These are phyloP conservation scores for Drosophila baimaii DNA, from an alignment of 1,140 invertebrate species.

Conservation along the genomic window DNA sequence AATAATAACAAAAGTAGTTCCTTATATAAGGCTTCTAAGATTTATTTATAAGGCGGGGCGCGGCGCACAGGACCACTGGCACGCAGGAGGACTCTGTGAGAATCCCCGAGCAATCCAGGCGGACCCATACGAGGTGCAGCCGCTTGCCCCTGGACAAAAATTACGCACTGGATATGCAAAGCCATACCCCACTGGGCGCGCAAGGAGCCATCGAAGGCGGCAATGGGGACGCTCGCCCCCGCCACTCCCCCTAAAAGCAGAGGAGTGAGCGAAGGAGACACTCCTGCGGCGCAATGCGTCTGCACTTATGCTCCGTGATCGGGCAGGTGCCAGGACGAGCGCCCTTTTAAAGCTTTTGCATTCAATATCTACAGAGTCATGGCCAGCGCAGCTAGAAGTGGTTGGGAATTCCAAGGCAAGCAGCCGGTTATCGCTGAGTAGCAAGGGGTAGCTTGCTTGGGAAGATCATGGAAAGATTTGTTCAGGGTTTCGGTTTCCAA, in stretches of 20 bases:
- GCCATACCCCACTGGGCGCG: slow-evolving; percentile 81
- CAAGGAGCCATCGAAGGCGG: slow-evolving; percentile 57
- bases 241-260: background rate
- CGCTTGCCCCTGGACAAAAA: slow-evolving; percentile 70
- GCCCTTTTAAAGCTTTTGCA: slow-evolving; percentile 47
- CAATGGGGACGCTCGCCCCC: slow-evolving; percentile 64
- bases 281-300: slow-evolving; percentile 76
- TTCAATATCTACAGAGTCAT: background rate
- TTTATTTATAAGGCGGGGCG: slow-evolving; percentile 48
- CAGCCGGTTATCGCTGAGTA: background rate
- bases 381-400: slow-evolving; percentile 16
- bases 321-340: slow-evolving; percentile 69
- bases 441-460: slow-evolving; percentile 7
- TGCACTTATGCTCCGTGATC: slow-evolving; percentile 20
- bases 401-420: slow-evolving; percentile 55
- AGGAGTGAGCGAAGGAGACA: slow-evolving; percentile 33
- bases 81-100: slow-evolving; percentile 37
- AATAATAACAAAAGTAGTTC: background rate
- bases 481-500: background rate
- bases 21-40: slow-evolving; percentile 26
- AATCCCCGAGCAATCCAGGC: slow-evolving; percentile 45
- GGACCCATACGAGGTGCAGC: slow-evolving; percentile 47
- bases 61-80: slow-evolving; percentile 59
- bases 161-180: slow-evolving; percentile 84
- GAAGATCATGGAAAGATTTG: slow-evolving; percentile 11